Conservation (phyloP, 2,888 invertebrate species). For the Diarsia dahlii region DNA sequence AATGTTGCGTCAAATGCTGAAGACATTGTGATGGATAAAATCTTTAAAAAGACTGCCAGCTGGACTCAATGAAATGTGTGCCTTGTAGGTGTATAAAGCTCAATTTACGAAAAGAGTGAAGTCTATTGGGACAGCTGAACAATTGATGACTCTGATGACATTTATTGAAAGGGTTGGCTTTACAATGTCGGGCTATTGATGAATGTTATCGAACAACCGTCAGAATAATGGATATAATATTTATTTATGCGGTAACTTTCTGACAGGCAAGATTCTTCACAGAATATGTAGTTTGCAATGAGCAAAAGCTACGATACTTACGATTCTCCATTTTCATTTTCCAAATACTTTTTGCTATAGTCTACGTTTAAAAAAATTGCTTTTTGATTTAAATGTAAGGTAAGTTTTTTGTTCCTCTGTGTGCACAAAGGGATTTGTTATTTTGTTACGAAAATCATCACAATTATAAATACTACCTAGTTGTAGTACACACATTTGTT, state of each 20-base stretch:
- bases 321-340: too few species aligned
- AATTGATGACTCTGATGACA: not conserved
- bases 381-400: too few species aligned
- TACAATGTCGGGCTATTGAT: constrained; percentile 17
- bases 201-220: constrained; percentile 19
- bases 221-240: not conserved
- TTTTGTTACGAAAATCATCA: too few species aligned
- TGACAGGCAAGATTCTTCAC: too few species aligned
- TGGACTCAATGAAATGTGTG: constrained; percentile 2
- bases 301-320: too few species aligned
- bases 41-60: not conserved
- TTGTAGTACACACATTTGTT: too few species aligned
- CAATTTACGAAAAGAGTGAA: not conserved
- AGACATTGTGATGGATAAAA: constrained; percentile 20
- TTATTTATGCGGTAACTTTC: not conserved
- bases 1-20: not conserved
- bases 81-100: not conserved
- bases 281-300: too few species aligned
- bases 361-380: too few species aligned
- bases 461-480: too few species aligned
- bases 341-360: too few species aligned
- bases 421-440: too few species aligned
- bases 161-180: constrained; percentile 1
- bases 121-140: not conserved
- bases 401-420: too few species aligned